Conservation (phyloP, 92 coral and sea anemone genomes). For the Epizoanthus rinbou region DNA sequence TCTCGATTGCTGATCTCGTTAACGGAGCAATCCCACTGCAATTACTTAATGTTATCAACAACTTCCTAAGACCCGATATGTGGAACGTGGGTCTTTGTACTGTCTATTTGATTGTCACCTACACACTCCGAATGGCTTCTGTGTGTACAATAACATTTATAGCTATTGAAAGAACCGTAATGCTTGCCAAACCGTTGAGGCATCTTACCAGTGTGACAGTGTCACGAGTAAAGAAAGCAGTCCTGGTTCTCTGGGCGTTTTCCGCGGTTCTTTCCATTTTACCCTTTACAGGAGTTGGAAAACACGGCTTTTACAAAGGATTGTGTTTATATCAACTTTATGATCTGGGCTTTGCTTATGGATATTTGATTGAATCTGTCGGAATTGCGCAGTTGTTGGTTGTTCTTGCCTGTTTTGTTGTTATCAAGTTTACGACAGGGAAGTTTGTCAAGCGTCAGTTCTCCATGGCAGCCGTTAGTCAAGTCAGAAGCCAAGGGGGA, state of each 20-base stretch:
- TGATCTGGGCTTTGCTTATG: conserved; percentile 80
- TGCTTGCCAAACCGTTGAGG: conserved; percentile 80
- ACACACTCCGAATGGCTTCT: conserved; percentile 86
- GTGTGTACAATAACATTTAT: conserved; percentile 91
- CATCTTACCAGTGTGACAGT: conserved; percentile 80
- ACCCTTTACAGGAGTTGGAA: conserved; percentile 72
- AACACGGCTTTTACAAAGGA: conserved; percentile 54
- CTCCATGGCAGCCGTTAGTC: conserved; percentile 75
- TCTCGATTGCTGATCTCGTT: conserved; percentile 79
- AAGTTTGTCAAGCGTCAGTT: conserved; percentile 79
- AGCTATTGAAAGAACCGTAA: conserved; percentile 76
- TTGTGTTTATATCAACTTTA: conserved; percentile 78
- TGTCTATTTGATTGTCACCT: conserved; percentile 75
- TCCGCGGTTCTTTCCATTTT: conserved; percentile 68
- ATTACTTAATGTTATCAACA: conserved; percentile 71
- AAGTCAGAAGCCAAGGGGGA: conserved; percentile 52
- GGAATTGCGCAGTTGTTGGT: conserved; percentile 77
- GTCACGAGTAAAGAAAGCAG: conserved; percentile 60
- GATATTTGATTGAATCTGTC: conserved; percentile 67
- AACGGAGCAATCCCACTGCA: conserved; percentile 84
- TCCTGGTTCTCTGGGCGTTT: conserved; percentile 64
- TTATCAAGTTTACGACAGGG: conserved; percentile 75
- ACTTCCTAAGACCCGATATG: conserved; percentile 72
- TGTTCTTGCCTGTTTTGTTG: conserved; percentile 79
- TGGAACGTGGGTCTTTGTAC: conserved; percentile 80